phyloP scores from a whole-genome alignment of 2,797 vertebrate genomes.

The Melanotaenia nigrans region DNA sequence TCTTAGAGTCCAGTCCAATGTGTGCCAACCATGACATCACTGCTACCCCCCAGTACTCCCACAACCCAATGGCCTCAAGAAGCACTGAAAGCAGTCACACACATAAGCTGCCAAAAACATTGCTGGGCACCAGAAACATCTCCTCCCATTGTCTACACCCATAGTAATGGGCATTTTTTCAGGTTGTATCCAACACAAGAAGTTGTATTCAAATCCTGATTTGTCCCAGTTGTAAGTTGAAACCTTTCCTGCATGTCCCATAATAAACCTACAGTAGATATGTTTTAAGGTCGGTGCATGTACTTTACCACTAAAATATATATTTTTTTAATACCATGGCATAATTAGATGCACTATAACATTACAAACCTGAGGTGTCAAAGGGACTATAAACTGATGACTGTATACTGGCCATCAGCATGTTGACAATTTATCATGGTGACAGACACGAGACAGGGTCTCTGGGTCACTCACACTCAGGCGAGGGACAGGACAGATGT shows the following conservation, averaged over 20 bases:
- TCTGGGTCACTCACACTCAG: constrained; percentile 30
- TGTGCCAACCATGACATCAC: constrained; percentile 75
- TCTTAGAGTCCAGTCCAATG: constrained; percentile 58
- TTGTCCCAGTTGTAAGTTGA: not conserved
- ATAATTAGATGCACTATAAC: no score
- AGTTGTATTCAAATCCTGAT: not conserved
- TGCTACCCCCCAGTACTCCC: constrained; percentile 14
- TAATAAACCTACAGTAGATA: not conserved
- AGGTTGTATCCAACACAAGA: not conserved
- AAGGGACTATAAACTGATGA: constrained; percentile 29
- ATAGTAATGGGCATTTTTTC: constrained; percentile 28
- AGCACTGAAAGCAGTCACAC: constrained; percentile 33
- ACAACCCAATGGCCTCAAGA: constrained; percentile 30
- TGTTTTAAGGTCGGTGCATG: not conserved
- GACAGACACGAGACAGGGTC: constrained; percentile 44
- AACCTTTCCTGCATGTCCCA: not conserved
- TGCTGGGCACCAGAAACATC: constrained; percentile 43
- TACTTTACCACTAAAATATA: not conserved
- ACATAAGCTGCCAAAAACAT: constrained; percentile 53
- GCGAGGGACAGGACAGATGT: constrained; percentile 10
- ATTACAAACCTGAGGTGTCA: constrained; percentile 23
- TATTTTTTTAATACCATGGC: no score
- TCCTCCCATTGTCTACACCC: constrained; percentile 29
- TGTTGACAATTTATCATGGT: constrained; percentile 51
- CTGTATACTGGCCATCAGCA: constrained; percentile 48